A percentile compares a stretch with the other conserved stretches of the same genome.
These are phyloP conservation scores for Pseudoips prasinana DNA, from an alignment of 2,888 invertebrate species.

Conservation along the genomic window DNA sequence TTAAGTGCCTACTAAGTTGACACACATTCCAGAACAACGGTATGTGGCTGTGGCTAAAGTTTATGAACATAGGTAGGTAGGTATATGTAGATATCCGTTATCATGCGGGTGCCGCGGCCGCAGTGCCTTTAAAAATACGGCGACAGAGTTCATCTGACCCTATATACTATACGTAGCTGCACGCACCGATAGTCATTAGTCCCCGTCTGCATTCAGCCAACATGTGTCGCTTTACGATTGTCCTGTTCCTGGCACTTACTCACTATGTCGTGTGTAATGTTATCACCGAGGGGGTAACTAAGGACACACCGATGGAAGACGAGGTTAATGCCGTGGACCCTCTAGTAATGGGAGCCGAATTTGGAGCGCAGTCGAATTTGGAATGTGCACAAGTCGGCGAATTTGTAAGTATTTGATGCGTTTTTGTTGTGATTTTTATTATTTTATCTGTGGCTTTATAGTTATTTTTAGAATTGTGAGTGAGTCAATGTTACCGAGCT, in stretches of 20 bases:
- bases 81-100: slow-evolving; percentile 13
- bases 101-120: slow-evolving; percentile 30
- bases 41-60: no score
- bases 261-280: slow-evolving; percentile 40
- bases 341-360: background rate
- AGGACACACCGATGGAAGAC: slow-evolving; percentile 14
- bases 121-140: background rate
- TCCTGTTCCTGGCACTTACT: slow-evolving; percentile 32
- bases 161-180: slow-evolving; percentile 33
- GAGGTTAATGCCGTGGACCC: slow-evolving; percentile 7
- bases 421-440: no score
- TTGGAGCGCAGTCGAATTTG: slow-evolving; percentile 1
- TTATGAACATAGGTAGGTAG: background rate
- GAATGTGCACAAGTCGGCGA: slow-evolving; percentile 55
- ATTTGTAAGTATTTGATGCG: slow-evolving; percentile 56
- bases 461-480: no score
- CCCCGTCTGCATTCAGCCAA: slow-evolving; percentile 14
- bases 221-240: slow-evolving; percentile 30
- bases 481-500: no score
- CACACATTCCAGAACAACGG: no score
- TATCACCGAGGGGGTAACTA: slow-evolving; percentile 30
- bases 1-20: no score
- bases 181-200: slow-evolving; percentile 20
- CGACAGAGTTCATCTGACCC: slow-evolving; percentile 14
- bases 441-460: no score